Base-by-base conservation (phyloP, 2,797 vertebrate species). In the Babyrousa celebensis region DNA sequence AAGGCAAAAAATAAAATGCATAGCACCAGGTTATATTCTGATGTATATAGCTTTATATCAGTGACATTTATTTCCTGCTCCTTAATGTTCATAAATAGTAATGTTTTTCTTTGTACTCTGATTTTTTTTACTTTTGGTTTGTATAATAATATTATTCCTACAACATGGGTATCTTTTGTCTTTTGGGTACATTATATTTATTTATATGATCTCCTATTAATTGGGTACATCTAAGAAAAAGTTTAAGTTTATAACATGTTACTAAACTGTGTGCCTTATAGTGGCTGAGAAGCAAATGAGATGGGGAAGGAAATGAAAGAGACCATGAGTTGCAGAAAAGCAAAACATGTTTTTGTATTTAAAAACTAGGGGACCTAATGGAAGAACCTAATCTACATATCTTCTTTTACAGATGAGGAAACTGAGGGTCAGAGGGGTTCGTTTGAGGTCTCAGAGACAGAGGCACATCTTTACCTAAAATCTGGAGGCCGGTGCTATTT, bases 1-100 rank as follows among this genome's bases (percentile, higher is more conserved):
- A 96, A 97, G 71, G 62, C 54, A 97, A 95, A 96, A 96, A 94
- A 54, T 79, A 93, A 98, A 97, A 95, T 79, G 80, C 82, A 95
- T 23, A 95, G 20, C 79, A 62, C 79, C 79, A 52, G 89, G 82
- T 91, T 95, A 90, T n/a, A 96, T 78, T 96, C 77, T 95, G 94
- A 95, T 88, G 18, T 78, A 20, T 93, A 95, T 92, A 97, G 77
- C 95, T 95, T 78, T 89, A 77, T 79, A 93, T 88, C 90, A 78
- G 32, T 95, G 93, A 96, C 83, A 95, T 91, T 98, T 95, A 97
- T 92, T 95, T 96, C 27, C 60, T 89, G 17, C 16, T 71, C n/a
- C 23, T 82, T 83, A 85, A 95, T 90, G 65, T 80, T 97, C 93
- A 96, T 83, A 95, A 95, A 85, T 77, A 85, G 40, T 83, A 82